A percentile compares a stretch with the other conserved stretches of the same genome.
These are phyloP conservation scores for Hyposoter dolosus DNA, from an alignment of 2,888 invertebrate genomes.

Conservation along the genomic window DNA sequence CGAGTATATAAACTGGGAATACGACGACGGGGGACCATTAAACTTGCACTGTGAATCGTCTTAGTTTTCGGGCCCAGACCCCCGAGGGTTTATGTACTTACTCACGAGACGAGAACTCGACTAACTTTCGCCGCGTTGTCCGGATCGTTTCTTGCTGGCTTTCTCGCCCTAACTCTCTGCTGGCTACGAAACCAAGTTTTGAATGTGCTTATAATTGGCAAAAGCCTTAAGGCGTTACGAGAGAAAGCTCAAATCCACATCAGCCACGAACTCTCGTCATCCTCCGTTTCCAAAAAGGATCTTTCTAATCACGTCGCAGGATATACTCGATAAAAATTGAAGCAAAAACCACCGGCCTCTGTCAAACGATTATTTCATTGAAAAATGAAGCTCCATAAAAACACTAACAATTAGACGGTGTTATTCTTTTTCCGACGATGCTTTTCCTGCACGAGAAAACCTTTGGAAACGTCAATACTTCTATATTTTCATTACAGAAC, in stretches of 20 bases:
- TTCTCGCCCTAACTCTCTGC: not conserved
- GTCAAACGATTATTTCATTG: not conserved
- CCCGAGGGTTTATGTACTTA: conserved; percentile 79
- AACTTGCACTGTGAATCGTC: conserved; percentile 79
- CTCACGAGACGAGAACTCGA: conserved; percentile 73
- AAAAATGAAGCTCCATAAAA: not conserved
- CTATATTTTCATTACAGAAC: conserved; percentile 19
- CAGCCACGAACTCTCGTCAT: conserved; percentile 14
- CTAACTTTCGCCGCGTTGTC: conserved; percentile 71
- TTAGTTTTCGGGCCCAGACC: conserved; percentile 74
- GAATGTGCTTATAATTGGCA: conserved; percentile 64
- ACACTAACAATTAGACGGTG: not conserved
- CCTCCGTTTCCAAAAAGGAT: not conserved
- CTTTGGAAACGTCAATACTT: conserved; percentile 9
- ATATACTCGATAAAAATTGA: conserved; percentile 20
- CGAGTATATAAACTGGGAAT: conserved; percentile 34
- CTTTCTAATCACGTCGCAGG: not conserved
- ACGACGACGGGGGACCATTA: conserved; percentile 75
- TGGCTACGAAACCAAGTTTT: conserved; percentile 44
- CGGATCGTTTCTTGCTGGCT: conserved; percentile 37
- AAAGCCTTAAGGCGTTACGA: conserved; percentile 56
- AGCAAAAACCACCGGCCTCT: not conserved
- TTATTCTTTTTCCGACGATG: not conserved
- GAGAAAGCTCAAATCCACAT: conserved; percentile 46
- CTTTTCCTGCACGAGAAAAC: not conserved